Conservation (phyloP, 92 coral and sea anemone genomes). For the Anthopleura xanthogrammica region DNA sequence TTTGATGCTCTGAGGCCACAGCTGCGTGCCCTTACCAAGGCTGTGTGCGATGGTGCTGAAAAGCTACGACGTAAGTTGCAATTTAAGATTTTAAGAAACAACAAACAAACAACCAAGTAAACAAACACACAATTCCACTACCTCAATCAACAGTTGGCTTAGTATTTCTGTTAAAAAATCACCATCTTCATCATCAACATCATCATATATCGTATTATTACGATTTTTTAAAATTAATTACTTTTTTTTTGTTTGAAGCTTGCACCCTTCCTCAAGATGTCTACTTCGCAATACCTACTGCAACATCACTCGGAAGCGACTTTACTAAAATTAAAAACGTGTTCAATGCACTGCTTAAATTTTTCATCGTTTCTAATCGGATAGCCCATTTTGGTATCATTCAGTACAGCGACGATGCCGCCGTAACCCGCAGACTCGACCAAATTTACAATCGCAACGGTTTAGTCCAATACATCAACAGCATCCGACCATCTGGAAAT, state of each 20-base stretch:
- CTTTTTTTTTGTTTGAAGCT: conserved; percentile 25
- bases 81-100: no score
- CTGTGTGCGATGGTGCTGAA: conserved; percentile 74
- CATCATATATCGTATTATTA: background rate
- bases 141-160: no score
- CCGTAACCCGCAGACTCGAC: conserved; percentile 15
- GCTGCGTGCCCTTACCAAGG: conserved; percentile 62
- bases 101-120: no score
- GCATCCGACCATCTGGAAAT: conserved; percentile 27
- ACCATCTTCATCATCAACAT: no score
- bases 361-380: conserved; percentile 30
- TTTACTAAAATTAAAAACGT: conserved; percentile 21
- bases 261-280: conserved; percentile 65
- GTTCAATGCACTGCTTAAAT: conserved; percentile 19
- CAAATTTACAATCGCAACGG: background rate
- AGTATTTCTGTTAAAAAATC: no score
- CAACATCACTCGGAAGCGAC: conserved; percentile 34
- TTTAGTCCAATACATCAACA: conserved; percentile 16
- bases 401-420: conserved; percentile 36
- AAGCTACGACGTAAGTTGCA: conserved; percentile 25
- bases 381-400: conserved; percentile 30
- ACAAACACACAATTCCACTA: no score
- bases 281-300: conserved; percentile 71
- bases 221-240: background rate
- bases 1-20: conserved; percentile 63